Evolutionary conservation across 2,888 invertebrate genomes (phyloP).

Genomic region (Epistrophella euchroma): DNA sequence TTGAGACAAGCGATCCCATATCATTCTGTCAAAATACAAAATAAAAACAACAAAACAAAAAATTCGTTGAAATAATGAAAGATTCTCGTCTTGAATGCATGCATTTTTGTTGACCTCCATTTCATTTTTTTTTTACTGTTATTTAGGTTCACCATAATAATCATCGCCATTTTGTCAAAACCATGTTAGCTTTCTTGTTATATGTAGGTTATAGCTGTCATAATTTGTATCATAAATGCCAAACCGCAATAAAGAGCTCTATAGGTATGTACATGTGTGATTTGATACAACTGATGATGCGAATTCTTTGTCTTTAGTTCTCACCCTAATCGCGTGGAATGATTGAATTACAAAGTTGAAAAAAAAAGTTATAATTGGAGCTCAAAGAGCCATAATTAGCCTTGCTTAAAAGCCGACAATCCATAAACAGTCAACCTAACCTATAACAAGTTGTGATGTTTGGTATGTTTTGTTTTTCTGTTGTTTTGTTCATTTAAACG

Average conservation of each 20-base stretch:
- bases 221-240: not conserved
- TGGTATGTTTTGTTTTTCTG: slow-evolving; percentile 14
- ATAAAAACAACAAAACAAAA: not conserved
- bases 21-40: slow-evolving; percentile 32
- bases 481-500: slow-evolving; percentile 34
- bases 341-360: slow-evolving; percentile 54
- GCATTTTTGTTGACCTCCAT: slow-evolving; percentile 52
- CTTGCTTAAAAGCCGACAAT: slow-evolving; percentile 51
- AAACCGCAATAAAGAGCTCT: not conserved
- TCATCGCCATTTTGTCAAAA: slow-evolving; percentile 2
- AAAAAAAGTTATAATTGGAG: slow-evolving; percentile 59
- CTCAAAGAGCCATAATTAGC: slow-evolving; percentile 66
- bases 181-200: not conserved
- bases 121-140: not conserved
- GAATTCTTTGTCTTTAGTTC: slow-evolving; percentile 63
- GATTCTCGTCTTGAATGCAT: slow-evolving; percentile 21
- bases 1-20: slow-evolving; percentile 43
- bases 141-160: not conserved
- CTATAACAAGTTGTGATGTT: slow-evolving; percentile 47
- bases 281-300: not conserved
- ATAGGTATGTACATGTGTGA: slow-evolving; percentile 14
- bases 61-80: slow-evolving; percentile 20
- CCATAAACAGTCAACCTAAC: slow-evolving; percentile 62
- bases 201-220: not conserved
- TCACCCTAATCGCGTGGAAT: slow-evolving; percentile 49